phyloP scores from a whole-genome alignment of 2,888 invertebrate species.

The Cancer borealis region DNA sequence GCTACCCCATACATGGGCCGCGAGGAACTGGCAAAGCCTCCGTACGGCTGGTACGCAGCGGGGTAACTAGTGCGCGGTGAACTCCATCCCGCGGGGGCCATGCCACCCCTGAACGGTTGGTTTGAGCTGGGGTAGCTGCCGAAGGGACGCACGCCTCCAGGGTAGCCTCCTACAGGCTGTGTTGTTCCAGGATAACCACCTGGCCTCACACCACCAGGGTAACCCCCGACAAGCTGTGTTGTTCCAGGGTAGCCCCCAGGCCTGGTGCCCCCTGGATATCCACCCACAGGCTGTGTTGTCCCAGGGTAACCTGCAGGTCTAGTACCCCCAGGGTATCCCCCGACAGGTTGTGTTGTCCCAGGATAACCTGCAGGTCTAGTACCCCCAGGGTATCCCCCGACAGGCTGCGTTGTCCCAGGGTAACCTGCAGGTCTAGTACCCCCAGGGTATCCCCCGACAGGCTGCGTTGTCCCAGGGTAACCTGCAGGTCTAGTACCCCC shows the following conservation, averaged over 20 bases:
- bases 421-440: slow-evolving; percentile 4
- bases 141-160: slow-evolving; percentile 45
- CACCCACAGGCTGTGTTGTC: slow-evolving; percentile 37
- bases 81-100: background rate
- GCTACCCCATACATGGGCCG: background rate
- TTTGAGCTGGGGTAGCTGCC: slow-evolving; percentile 46
- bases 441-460: slow-evolving; percentile 53
- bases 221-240: slow-evolving; percentile 47
- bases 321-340: slow-evolving; percentile 55
- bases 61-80: background rate
- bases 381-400: slow-evolving; percentile 30
- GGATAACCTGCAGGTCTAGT: slow-evolving; percentile 52
- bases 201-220: slow-evolving; percentile 54
- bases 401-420: background rate
- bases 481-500: slow-evolving; percentile 26
- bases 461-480: slow-evolving; percentile 37
- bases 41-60: background rate
- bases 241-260: slow-evolving; percentile 65
- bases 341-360: slow-evolving; percentile 43
- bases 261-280: slow-evolving; percentile 53
- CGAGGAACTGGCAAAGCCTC: background rate
- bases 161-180: slow-evolving; percentile 55
- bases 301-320: slow-evolving; percentile 61
- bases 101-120: slow-evolving; percentile 33
- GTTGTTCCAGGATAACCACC: slow-evolving; percentile 42